Conservation (phyloP, 2,113 vertebrate genomes). For the Hucho hucho region DNA sequence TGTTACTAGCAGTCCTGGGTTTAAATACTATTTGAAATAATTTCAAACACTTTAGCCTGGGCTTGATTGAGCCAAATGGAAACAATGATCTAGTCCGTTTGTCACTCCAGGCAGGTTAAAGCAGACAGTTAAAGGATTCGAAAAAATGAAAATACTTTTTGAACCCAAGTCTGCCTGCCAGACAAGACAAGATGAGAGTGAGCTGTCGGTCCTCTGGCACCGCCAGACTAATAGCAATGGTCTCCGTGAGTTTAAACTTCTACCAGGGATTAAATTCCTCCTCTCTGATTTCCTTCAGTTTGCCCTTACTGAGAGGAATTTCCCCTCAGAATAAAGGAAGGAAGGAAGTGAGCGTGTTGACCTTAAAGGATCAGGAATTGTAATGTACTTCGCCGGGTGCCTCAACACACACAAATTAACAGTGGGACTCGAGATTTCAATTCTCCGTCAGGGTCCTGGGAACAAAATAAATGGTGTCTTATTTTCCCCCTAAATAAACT, state of each 20-base stretch:
- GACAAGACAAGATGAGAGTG: constrained; percentile 35
- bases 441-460: constrained; percentile 55
- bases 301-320: constrained; percentile 52
- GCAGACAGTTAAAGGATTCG: too few relatives aligned
- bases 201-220: neutral
- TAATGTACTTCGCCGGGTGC: constrained; percentile 64
- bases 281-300: constrained; percentile 36
- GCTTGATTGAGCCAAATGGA: constrained; percentile 8
- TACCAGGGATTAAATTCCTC: constrained; percentile 45
- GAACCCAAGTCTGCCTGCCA: neutral
- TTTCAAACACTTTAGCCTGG: constrained; percentile 6
- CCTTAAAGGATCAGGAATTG: constrained; percentile 67
- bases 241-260: constrained; percentile 38
- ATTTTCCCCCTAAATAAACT: too few relatives aligned
- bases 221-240: constrained; percentile 19
- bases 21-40: too few relatives aligned
- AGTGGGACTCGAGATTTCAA: constrained; percentile 58
- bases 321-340: constrained; percentile 56
- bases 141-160: too few relatives aligned
- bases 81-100: neutral
- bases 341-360: constrained; percentile 54
- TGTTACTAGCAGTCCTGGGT: constrained; percentile 30
- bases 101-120: too few relatives aligned
- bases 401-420: constrained; percentile 71
- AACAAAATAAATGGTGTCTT: too few relatives aligned